These are phyloP conservation scores for Crocuta crocuta DNA, from an alignment of 2,113 vertebrate species.

Conservation along the genomic window DNA sequence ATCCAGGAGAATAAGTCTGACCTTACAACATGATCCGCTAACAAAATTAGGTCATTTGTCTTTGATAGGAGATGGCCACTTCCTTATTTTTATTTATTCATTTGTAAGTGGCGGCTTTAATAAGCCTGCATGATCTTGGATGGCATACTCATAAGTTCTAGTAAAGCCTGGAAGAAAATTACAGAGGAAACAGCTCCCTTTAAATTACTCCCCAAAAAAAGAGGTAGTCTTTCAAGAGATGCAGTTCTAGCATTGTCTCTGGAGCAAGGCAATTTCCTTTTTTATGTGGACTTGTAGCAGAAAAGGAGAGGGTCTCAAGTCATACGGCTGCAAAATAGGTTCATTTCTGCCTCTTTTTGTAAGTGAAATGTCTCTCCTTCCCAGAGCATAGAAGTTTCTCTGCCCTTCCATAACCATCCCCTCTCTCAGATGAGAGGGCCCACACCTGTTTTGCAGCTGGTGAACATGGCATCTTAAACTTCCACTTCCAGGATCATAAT, in stretches of 20 bases:
- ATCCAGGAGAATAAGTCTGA: constrained; percentile 65
- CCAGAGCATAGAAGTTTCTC: background rate
- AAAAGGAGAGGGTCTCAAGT: background rate
- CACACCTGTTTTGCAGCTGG: too few species aligned
- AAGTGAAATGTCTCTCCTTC: background rate
- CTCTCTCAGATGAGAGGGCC: too few species aligned
- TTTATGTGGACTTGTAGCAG: background rate
- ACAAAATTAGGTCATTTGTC: constrained; percentile 71
- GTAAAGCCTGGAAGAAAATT: constrained; percentile 53
- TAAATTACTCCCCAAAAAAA: background rate
- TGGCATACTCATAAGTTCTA: constrained; percentile 19
- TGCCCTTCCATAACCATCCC: background rate
- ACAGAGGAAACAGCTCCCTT: background rate
- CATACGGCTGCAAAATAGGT: background rate
- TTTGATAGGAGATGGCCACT: constrained; percentile 44
- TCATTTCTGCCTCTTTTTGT: background rate
- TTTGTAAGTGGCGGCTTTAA: constrained; percentile 70
- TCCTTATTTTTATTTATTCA: constrained; percentile 65
- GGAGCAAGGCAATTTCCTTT: background rate
- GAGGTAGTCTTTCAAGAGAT: background rate
- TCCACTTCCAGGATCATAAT: background rate
- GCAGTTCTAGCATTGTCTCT: background rate
- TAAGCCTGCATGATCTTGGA: constrained; percentile 33
- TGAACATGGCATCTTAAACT: background rate
- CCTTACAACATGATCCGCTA: constrained; percentile 24